Percentiles rank a stretch among this genome's conserved stretches.
phyloP scores from a whole-genome alignment of 35 echinoderm and acorn worm genomes.

The Nesometra sesokonis region DNA sequence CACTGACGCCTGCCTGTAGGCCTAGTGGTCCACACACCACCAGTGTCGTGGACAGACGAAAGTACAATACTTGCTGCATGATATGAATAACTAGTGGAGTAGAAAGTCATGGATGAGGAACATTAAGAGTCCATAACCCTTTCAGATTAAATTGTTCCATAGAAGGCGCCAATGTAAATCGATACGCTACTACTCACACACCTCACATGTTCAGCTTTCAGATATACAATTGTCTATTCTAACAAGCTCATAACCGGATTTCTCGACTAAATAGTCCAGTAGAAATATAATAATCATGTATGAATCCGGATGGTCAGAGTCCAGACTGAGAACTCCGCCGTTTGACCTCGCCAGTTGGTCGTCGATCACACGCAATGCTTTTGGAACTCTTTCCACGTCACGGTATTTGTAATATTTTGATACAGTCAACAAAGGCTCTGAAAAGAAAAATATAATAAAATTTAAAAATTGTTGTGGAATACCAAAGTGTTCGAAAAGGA shows the following conservation, averaged over 20 bases:
- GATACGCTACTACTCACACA: no score
- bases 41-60: no score
- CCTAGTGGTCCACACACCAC: no score
- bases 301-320: conserved; percentile 29
- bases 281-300: conserved; percentile 32
- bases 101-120: no score
- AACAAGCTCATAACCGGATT: conserved; percentile 26
- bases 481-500: neutral
- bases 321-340: conserved; percentile 24
- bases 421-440: neutral
- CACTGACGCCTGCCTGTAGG: no score
- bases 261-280: conserved; percentile 41
- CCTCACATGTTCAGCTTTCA: neutral
- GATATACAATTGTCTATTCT: conserved; percentile 13
- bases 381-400: conserved; percentile 33
- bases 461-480: neutral
- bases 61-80: no score
- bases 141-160: no score
- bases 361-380: conserved; percentile 35
- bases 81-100: no score
- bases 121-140: no score
- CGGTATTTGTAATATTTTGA: conserved; percentile 33
- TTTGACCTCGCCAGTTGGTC: conserved; percentile 3
- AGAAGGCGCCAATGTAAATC: no score
- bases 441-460: neutral